phyloP scores from a whole-genome alignment of 2,113 vertebrate species.

The Pelmatolapia mariae region DNA sequence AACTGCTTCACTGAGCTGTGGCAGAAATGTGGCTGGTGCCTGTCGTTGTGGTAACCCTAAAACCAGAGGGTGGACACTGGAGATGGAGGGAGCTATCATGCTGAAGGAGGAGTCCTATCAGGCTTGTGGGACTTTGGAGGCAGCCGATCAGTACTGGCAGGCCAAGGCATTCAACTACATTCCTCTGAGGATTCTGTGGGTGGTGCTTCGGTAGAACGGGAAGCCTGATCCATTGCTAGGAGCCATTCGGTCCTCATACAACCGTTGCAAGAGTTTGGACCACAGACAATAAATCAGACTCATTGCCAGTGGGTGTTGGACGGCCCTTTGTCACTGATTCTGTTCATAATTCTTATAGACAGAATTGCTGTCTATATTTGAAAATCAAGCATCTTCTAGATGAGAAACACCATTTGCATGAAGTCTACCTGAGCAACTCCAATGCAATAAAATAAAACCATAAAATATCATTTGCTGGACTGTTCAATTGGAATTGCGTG shows the following conservation, averaged over 20 bases:
- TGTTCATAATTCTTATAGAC: not conserved
- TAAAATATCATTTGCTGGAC: not conserved
- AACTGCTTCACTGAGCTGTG: not conserved
- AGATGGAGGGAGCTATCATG: not conserved
- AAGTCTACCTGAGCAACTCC: not conserved
- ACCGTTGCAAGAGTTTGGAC: not conserved
- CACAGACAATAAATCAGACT: not conserved
- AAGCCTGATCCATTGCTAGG: not conserved
- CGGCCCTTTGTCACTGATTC: not conserved
- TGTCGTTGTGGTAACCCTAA: not conserved
- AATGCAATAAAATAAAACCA: not conserved
- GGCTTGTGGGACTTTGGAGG: not conserved
- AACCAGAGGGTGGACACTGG: not conserved
- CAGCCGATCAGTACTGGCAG: not conserved
- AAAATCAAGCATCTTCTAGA: not conserved
- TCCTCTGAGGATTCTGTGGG: not conserved
- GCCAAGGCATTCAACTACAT: not conserved
- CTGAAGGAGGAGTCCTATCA: not conserved
- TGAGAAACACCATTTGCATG: not conserved
- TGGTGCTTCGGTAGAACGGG: no score
- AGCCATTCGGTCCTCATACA: not conserved
- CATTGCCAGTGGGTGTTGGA: not conserved
- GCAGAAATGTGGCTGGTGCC: not conserved
- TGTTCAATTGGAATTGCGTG: not conserved
- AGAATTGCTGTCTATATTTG: not conserved